These are phyloP conservation scores for Podarcis muralis DNA, from an alignment of 2,113 vertebrate species.

Conservation along the genomic window DNA sequence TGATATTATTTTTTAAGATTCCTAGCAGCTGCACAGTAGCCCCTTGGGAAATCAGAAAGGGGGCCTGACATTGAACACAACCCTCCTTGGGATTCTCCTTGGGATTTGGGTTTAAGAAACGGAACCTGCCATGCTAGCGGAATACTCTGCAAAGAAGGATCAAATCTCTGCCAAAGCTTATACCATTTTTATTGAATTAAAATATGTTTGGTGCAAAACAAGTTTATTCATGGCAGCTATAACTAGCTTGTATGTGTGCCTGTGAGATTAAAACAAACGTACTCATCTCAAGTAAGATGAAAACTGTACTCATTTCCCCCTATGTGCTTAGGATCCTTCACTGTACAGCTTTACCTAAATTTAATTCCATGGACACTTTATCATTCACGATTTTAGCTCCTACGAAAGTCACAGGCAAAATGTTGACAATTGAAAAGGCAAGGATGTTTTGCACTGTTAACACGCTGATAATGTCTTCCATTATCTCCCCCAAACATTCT, in stretches of 20 bases:
- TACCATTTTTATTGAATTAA: background rate
- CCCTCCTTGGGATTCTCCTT: too few relatives aligned
- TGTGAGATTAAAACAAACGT: background rate
- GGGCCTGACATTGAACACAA: fast-evolving
- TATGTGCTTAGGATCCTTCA: too few relatives aligned
- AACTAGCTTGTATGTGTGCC: background rate
- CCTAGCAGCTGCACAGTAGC: background rate
- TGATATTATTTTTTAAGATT: background rate
- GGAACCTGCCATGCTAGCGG: too few relatives aligned
- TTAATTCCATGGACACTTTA: background rate
- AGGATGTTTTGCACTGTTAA: too few relatives aligned
- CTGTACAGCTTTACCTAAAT: too few relatives aligned
- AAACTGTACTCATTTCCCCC: background rate
- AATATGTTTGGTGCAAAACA: background rate
- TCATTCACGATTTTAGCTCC: background rate
- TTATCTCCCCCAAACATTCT: too few relatives aligned
- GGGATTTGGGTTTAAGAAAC: background rate
- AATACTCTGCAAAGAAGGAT: background rate
- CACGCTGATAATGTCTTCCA: too few relatives aligned
- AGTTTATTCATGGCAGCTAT: background rate
- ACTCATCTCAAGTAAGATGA: background rate
- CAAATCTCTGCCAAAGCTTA: background rate
- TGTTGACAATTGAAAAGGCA: background rate
- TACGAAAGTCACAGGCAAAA: background rate
- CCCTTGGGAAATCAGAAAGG: too few relatives aligned